A percentile compares a stretch with the other conserved stretches of the same genome.
Conservation (phyloP, 2,113 vertebrate species). For the Ranitomeya variabilis region DNA sequence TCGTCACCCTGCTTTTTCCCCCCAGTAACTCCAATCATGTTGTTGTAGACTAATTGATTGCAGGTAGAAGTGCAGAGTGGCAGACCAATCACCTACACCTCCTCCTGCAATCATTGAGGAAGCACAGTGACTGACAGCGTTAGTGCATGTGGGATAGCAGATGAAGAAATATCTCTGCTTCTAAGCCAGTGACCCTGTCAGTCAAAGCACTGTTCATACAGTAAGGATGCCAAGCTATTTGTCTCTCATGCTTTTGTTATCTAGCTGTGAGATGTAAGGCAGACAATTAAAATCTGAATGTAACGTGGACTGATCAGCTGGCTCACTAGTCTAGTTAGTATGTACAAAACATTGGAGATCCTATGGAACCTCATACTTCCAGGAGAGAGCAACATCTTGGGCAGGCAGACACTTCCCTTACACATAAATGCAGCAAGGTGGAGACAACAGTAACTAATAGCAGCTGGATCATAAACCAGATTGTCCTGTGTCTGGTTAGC, state of each 20-base stretch:
- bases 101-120: background rate
- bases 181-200: background rate
- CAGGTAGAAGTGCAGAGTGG: background rate
- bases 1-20: background rate
- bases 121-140: background rate
- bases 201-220: background rate
- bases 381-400: background rate
- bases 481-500: background rate
- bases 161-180: background rate
- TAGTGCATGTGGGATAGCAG: background rate
- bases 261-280: background rate
- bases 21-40: constrained; percentile 1
- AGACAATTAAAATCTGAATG: background rate
- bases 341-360: background rate
- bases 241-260: constrained; percentile 2
- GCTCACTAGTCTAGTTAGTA: background rate
- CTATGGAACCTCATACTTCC: background rate
- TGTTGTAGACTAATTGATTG: constrained; percentile 3
- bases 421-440: background rate
- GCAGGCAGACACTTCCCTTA: background rate
- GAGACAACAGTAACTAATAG: background rate
- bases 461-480: background rate
- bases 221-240: background rate
- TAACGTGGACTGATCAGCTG: background rate
- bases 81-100: background rate